Evolutionary conservation across 2,113 vertebrate genomes (phyloP).

Genomic region (Syngnathoides biaculeatus): DNA sequence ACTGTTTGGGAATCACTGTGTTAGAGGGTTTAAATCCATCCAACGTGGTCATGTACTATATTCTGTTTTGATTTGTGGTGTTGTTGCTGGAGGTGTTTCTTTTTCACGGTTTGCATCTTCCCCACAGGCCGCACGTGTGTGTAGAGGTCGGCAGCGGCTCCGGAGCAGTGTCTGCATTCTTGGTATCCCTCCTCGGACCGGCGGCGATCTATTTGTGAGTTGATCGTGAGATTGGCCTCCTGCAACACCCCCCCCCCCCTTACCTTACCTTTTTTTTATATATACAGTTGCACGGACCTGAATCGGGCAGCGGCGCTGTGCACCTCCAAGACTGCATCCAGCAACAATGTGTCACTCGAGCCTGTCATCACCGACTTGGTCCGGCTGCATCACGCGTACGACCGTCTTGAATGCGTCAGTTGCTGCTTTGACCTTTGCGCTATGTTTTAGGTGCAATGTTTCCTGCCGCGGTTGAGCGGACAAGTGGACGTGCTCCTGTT

Average conservation of each 20-base stretch:
- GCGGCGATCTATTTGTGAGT: conserved; percentile 83
- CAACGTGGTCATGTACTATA: no score
- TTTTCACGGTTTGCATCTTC: background rate
- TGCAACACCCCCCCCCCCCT: no score
- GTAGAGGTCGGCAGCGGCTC: conserved; percentile 92
- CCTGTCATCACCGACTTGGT: conserved; percentile 90
- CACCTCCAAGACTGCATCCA: conserved; percentile 78
- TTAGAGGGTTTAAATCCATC: no score
- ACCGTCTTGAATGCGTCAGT: background rate
- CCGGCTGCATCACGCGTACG: conserved; percentile 29
- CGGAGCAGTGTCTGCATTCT: conserved; percentile 85
- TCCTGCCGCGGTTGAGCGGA: conserved; percentile 81
- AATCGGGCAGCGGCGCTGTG: conserved; percentile 83
- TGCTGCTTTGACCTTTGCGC: background rate
- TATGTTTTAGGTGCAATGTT: conserved; percentile 71
- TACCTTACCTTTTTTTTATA: background rate
- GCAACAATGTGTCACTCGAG: conserved; percentile 80
- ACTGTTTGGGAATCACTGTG: no score
- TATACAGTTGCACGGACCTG: conserved; percentile 90
- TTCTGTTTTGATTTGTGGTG: no score
- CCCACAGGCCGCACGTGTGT: conserved; percentile 73
- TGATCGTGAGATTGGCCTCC: no score
- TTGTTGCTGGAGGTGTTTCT: no score
- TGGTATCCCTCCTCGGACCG: conserved; percentile 84
- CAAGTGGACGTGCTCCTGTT: conserved; percentile 90